Evolutionary conservation across 2,113 vertebrate genomes (phyloP).

Genomic region (Aspiorhynchus laticeps): DNA sequence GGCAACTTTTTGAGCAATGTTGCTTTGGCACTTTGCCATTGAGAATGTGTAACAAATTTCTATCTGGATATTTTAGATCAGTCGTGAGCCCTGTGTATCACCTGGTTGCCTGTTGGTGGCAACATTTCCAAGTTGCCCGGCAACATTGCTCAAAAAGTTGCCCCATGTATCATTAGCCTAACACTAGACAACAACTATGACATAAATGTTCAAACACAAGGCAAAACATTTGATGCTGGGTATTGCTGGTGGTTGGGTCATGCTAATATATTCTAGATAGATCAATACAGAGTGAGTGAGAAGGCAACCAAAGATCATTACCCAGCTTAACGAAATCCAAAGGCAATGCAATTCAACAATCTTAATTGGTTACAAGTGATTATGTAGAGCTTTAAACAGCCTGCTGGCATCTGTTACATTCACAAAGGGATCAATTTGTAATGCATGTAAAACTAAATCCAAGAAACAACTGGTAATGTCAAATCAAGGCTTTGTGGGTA

Average conservation of each 20-base stretch:
- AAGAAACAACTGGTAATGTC: constrained; percentile 19
- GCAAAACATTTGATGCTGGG: neutral
- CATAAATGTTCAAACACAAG: neutral
- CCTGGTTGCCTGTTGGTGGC: too few relatives aligned
- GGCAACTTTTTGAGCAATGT: too few relatives aligned
- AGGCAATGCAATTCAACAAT: constrained; percentile 33
- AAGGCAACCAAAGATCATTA: constrained; percentile 30
- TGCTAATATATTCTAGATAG: constrained; percentile 15
- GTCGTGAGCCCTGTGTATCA: too few relatives aligned
- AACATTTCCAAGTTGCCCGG: too few relatives aligned
- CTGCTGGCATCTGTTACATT: constrained; percentile 51
- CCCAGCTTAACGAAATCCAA: constrained; percentile 30
- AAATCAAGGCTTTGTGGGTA: constrained; percentile 33
- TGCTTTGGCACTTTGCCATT: too few relatives aligned
- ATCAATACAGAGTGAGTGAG: constrained; percentile 42
- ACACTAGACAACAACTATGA: neutral
- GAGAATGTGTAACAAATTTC: too few relatives aligned
- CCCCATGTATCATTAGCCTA: too few relatives aligned
- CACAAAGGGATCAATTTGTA: constrained; percentile 58
- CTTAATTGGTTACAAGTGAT: constrained; percentile 56
- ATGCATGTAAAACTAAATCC: neutral
- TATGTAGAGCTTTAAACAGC: constrained; percentile 53
- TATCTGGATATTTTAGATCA: too few relatives aligned
- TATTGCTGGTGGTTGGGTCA: constrained; percentile 49
- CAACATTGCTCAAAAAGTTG: too few relatives aligned